Evolutionary conservation across 2,797 vertebrate genomes (phyloP), one percentile per base, ranked within the genome.

Genomic region (Poeciliopsis paucimaculata): DNA sequence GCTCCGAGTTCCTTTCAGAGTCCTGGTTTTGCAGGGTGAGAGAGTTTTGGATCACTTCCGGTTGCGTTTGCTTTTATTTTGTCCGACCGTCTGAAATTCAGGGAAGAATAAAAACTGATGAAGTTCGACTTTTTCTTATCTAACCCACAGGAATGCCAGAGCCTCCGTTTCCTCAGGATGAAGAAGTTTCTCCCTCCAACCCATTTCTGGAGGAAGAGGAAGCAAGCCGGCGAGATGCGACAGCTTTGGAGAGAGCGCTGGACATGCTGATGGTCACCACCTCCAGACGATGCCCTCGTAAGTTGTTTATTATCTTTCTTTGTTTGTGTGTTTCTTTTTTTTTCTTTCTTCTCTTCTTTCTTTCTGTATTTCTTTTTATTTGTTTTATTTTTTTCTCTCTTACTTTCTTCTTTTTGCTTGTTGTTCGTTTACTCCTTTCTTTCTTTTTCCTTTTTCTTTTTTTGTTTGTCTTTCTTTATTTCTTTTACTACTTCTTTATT

Each of bases 131-230:
- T 39, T 72, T 46, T 23, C 20, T 51, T 79, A 0, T 85, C 6
- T 75, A 15, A 62, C 18, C 26, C 75, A 1, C 41, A 99, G 98
- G 98, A n/a, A 96, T 99, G 94, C 96, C 97, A 34, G 98, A 98
- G 90, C 97, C 96, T 77, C 96, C 94, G 0, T 98, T 97, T 84
- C 96, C 96, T 31, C 98, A 97, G 92, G 98, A 99, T 70, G 98
- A 99, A 84, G 96, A 96, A 0, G 97, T 99, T 20, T 98, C 97
- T 0, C 98, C 98, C 26, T 98, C 98, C 2, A 99, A 99, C 90
- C 98, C 98, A 0, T 99, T 99, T 90, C 86, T 99, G 90, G 98
- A 99, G 84, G 98, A 98, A 79, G 98, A 99, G 53, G 98, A 98
- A 66, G 90, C 95, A 2, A 95, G 95, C 75, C 97, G 97, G 90